phyloP scores from a whole-genome alignment of 2,797 vertebrate genomes.

The Bradypodion pumilum region DNA sequence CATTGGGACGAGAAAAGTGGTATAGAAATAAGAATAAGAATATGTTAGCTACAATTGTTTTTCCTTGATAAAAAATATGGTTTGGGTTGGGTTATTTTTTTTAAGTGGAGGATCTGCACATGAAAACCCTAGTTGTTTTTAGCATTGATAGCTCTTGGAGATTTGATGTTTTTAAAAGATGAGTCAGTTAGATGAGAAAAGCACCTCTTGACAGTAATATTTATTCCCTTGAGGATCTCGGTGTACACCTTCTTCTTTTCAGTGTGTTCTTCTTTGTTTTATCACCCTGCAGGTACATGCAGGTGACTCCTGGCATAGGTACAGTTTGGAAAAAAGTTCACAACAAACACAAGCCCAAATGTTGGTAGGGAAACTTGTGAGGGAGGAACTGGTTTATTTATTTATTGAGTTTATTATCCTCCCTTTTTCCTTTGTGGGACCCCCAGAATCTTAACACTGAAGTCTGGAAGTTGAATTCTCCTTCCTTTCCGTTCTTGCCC shows the following conservation, averaged over 20 bases:
- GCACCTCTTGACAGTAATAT: neutral
- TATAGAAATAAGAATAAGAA: too few species aligned
- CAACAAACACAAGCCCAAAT: neutral
- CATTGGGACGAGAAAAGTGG: too few species aligned
- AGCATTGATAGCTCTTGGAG: neutral
- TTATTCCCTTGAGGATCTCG: neutral
- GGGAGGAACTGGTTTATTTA: too few species aligned
- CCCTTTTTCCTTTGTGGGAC: too few species aligned
- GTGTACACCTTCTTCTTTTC: neutral
- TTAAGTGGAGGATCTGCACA: neutral
- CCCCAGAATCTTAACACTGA: neutral
- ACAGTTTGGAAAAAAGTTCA: neutral
- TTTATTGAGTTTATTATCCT: too few species aligned
- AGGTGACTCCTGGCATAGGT: neutral
- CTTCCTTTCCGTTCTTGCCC: neutral
- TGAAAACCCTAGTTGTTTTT: neutral
- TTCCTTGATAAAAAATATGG: too few species aligned
- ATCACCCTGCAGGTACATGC: neutral
- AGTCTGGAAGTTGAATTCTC: neutral
- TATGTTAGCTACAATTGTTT: neutral
- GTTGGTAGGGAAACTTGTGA: neutral
- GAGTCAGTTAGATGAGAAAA: neutral
- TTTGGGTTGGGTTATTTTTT: too few species aligned
- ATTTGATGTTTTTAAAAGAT: neutral
- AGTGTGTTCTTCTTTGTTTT: slow-evolving; percentile 7